Evolutionary conservation across 2,888 invertebrate genomes (phyloP).

Genomic region (Notocelia uddmanniana): DNA sequence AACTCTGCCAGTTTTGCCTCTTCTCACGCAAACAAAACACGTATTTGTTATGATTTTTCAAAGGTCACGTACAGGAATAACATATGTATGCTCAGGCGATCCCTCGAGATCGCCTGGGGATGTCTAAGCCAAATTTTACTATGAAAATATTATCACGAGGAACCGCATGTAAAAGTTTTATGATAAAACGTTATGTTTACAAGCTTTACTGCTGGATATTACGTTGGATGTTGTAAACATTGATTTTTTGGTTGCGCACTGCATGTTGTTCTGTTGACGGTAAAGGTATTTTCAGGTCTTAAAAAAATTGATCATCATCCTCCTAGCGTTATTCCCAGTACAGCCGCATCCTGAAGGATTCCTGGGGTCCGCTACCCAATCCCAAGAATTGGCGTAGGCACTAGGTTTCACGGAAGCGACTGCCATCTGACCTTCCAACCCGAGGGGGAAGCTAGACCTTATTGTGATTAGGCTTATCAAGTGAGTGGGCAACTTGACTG

Average conservation of each 20-base stretch:
- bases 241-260: neutral
- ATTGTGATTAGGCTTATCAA: too few species aligned
- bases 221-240: neutral
- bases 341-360: too few species aligned
- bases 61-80: constrained; percentile 61
- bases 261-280: too few species aligned
- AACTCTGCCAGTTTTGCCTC: constrained; percentile 35
- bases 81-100: constrained; percentile 59
- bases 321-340: too few species aligned
- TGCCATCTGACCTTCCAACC: too few species aligned
- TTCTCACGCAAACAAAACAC: constrained; percentile 41
- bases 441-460: too few species aligned
- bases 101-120: constrained; percentile 62
- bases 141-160: constrained; percentile 64
- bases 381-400: too few species aligned
- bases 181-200: constrained; percentile 43
- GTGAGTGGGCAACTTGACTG: too few species aligned
- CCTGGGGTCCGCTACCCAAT: too few species aligned
- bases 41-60: constrained; percentile 45
- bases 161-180: constrained; percentile 45
- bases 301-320: too few species aligned
- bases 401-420: too few species aligned
- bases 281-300: too few species aligned
- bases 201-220: constrained; percentile 11
- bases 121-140: constrained; percentile 65